phyloP scores from a whole-genome alignment of 2,797 vertebrate species.

The Trachops cirrhosus region DNA sequence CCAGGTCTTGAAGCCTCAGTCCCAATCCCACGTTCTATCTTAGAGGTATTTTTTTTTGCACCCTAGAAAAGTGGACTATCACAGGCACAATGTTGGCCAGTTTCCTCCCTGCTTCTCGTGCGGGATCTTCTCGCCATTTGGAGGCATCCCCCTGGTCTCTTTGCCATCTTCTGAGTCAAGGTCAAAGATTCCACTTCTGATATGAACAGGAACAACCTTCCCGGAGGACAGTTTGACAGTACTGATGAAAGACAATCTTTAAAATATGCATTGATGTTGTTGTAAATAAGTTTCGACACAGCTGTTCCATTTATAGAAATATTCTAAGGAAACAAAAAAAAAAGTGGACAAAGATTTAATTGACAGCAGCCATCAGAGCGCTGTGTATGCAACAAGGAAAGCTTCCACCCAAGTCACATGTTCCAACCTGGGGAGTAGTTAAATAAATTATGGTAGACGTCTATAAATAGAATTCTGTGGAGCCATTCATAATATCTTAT shows the following conservation, averaged over 20 bases:
- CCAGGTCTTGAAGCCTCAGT: background rate
- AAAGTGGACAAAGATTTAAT: conserved; percentile 3
- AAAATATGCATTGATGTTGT: conserved; percentile 1
- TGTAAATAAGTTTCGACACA: conserved; percentile 26
- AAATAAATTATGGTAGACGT: background rate
- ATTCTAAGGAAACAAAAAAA: conserved; percentile 39
- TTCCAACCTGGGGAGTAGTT: background rate
- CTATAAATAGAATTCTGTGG: background rate
- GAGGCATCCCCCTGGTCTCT: background rate
- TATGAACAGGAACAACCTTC: background rate
- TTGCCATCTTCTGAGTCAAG: conserved; percentile 23
- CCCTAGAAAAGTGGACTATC: background rate
- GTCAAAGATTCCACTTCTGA: background rate
- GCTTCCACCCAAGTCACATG: background rate
- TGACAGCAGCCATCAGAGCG: background rate
- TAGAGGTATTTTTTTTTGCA: background rate
- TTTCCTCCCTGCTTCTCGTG: background rate
- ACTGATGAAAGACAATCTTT: conserved; percentile 22
- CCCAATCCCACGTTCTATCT: background rate
- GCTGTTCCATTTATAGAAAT: conserved; percentile 52
- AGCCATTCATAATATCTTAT: background rate
- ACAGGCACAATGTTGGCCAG: background rate
- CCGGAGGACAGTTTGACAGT: background rate
- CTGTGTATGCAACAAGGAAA: background rate
- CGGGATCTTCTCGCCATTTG: background rate